Evolutionary conservation across 1,140 invertebrate species (phyloP).

Genomic region (Agrilus planipennis): DNA sequence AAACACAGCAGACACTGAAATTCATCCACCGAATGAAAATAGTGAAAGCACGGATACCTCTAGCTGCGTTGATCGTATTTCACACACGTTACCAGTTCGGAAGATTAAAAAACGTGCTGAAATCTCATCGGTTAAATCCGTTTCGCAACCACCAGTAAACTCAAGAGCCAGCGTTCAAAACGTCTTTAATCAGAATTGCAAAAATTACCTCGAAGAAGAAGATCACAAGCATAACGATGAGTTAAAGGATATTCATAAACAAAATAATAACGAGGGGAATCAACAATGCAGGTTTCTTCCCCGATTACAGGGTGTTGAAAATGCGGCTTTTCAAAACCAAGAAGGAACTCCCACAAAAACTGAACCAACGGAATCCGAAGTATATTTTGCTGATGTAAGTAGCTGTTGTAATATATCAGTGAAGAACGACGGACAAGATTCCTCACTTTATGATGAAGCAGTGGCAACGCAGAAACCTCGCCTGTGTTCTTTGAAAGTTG

Average conservation of each 20-base stretch:
- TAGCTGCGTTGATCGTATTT: constrained; percentile 33
- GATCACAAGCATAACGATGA: constrained; percentile 28
- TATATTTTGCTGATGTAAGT: constrained; percentile 78
- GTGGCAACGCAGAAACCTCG: constrained; percentile 27
- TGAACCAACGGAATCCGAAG: constrained; percentile 57
- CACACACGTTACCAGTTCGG: constrained; percentile 38
- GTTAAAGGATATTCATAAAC: constrained; percentile 14
- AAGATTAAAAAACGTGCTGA: constrained; percentile 42
- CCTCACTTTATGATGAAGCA: constrained; percentile 34
- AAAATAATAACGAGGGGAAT: constrained; percentile 11
- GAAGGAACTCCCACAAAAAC: constrained; percentile 41
- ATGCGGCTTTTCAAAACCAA: constrained; percentile 50
- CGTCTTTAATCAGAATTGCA: constrained; percentile 27
- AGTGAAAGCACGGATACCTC: constrained; percentile 33
- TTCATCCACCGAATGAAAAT: constrained; percentile 32
- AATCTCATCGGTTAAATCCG: constrained; percentile 34
- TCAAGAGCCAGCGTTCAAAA: constrained; percentile 36
- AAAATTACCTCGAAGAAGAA: constrained; percentile 18
- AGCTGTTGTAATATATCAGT: constrained; percentile 68
- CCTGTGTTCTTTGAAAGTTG: constrained; percentile 22
- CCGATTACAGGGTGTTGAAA: constrained; percentile 48
- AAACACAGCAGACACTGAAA: constrained; percentile 31
- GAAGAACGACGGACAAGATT: constrained; percentile 42
- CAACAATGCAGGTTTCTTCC: constrained; percentile 31
- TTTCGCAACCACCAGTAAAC: constrained; percentile 26